A percentile compares a stretch with the other conserved stretches of the same genome.
Evolutionary conservation across 2,113 vertebrate genomes (phyloP).

Genomic region (Oreochromis niloticus): DNA sequence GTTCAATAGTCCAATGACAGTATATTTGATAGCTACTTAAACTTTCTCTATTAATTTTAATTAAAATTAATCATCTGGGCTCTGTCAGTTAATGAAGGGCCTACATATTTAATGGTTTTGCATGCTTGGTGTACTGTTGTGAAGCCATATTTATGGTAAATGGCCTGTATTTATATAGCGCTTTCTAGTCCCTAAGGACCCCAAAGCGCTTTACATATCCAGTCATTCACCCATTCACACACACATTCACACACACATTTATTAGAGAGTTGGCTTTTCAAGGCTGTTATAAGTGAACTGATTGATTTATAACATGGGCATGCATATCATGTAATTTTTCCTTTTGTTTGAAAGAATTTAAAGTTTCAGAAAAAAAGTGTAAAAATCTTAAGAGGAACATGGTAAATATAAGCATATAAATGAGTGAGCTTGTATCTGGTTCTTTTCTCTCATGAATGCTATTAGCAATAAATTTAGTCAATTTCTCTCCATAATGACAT

Average conservation of each 20-base stretch:
- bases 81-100: neutral
- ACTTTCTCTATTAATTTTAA: neutral
- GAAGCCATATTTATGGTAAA: constrained; percentile 43
- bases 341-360: neutral
- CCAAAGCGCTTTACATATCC: too few species aligned
- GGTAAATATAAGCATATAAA: neutral
- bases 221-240: too few species aligned
- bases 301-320: constrained; percentile 38
- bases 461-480: neutral
- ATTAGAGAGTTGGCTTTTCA: constrained; percentile 31
- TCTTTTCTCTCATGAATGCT: neutral
- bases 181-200: too few species aligned
- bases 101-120: constrained; percentile 28
- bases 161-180: too few species aligned
- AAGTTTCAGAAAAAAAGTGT: neutral
- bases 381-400: neutral
- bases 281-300: too few species aligned
- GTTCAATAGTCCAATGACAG: neutral
- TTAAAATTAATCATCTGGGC: neutral
- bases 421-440: neutral
- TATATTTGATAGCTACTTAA: neutral
- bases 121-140: neutral
- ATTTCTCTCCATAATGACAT: neutral
- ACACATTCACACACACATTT: too few species aligned
- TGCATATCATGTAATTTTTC: neutral